Evolutionary conservation across 2,797 vertebrate species (phyloP).

Genomic region (Balearica regulorum): DNA sequence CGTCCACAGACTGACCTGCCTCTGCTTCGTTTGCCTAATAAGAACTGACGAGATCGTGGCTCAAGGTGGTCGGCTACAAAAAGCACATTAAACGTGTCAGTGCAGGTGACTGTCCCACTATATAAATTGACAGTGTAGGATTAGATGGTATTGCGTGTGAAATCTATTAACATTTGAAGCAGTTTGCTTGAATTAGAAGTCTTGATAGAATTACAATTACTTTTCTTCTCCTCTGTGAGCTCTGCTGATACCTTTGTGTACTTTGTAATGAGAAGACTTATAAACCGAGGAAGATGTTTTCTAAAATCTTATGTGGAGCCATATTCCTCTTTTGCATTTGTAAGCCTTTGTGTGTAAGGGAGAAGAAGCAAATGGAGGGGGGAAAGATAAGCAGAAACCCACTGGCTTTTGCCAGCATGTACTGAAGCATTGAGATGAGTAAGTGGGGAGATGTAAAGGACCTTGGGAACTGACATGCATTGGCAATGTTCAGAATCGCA

Average conservation of each 20-base stretch:
- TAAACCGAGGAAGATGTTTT: neutral
- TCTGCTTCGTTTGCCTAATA: slow-evolving; percentile 3
- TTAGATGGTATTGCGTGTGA: slow-evolving; percentile 39
- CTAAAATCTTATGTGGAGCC: neutral
- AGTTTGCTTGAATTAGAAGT: slow-evolving; percentile 44
- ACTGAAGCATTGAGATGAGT: neutral
- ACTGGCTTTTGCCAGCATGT: neutral
- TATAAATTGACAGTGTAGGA: slow-evolving; percentile 52
- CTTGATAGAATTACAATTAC: slow-evolving; percentile 58
- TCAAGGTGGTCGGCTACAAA: slow-evolving; percentile 50
- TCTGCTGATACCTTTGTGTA: neutral
- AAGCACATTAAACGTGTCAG: slow-evolving; percentile 59
- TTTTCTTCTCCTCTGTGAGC: slow-evolving; percentile 16
- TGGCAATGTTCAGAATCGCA: neutral
- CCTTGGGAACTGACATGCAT: neutral
- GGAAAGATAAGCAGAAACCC: neutral
- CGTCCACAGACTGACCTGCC: neutral
- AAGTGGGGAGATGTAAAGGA: neutral
- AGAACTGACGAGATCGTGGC: slow-evolving; percentile 1
- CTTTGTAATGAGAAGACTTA: slow-evolving; percentile 5
- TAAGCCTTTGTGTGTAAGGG: neutral
- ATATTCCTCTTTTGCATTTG: neutral
- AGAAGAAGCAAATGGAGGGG: neutral
- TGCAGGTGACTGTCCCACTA: slow-evolving; percentile 36
- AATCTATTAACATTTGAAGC: slow-evolving; percentile 65